Evolutionary conservation across 2,888 invertebrate species (phyloP).

Genomic region (Pterostichus niger): DNA sequence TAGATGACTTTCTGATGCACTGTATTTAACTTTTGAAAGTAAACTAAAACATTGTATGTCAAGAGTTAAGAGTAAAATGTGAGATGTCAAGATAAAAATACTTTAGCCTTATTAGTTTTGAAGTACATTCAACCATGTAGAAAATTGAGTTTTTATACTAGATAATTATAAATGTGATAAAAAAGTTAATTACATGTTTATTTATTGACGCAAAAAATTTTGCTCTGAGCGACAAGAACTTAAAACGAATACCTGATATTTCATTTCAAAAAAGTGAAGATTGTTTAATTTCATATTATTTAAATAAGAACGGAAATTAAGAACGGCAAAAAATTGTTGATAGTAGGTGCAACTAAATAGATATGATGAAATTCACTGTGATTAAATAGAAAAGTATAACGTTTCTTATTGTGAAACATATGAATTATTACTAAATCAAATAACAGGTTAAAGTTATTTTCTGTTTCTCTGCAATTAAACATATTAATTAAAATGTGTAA

Average conservation of each 20-base stretch:
- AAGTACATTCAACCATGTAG: conserved; percentile 50
- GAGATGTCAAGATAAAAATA: conserved; percentile 29
- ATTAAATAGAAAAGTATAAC: conserved; percentile 13
- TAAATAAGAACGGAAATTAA: conserved; percentile 34
- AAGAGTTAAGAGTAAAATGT: conserved; percentile 8
- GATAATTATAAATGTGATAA: conserved; percentile 37
- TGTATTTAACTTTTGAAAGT: conserved; percentile 16
- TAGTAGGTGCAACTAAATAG: conserved; percentile 16
- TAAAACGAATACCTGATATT: conserved; percentile 41
- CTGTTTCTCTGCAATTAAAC: neutral
- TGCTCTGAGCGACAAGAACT: conserved; percentile 28
- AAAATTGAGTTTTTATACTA: conserved; percentile 22
- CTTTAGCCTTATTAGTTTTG: conserved; percentile 42
- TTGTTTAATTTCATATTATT: conserved; percentile 40
- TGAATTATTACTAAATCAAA: neutral
- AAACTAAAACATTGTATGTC: conserved; percentile 19
- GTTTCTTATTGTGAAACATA: conserved; percentile 14
- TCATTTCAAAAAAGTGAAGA: conserved; percentile 52
- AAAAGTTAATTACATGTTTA: conserved; percentile 56
- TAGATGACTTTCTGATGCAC: conserved; percentile 13
- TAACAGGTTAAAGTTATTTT: conserved; percentile 1
- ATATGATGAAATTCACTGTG: conserved; percentile 10
- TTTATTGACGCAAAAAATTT: conserved; percentile 46
- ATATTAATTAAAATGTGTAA: neutral
- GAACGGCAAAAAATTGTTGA: conserved; percentile 17